Evolutionary conservation across 2,888 invertebrate genomes (phyloP), one percentile per base, ranked within the genome.

Genomic region (Macrosiphum euphorbiae): DNA sequence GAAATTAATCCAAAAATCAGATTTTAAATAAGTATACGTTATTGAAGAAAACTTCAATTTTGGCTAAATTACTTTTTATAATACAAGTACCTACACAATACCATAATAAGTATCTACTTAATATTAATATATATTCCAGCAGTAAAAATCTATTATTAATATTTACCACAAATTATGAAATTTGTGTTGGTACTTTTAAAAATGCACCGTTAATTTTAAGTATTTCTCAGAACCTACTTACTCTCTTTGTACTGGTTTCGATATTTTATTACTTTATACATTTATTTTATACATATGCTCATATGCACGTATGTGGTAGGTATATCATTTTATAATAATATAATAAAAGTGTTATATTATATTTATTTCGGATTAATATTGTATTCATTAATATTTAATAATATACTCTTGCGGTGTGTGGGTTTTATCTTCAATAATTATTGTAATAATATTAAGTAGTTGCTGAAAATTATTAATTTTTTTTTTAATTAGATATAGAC

Each of bases 401-500:
- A 61, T 89, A 78, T 90, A 84, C 28, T 67, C 8, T 92, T 88
- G 92, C n/a, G n/a, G n/a, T 87, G 41, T 61, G 11, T 67, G 11
- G 92, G 52, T 92, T 92, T 88, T 67, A 50, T 92, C 88, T 8
- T 88, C 91, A 91, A 91, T 86, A 87, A 87, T 92, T 61, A 11
- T 92, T 28, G 61, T 87, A 35, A 13, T 61, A 61, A 2, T n/a
- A 55, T 26, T 86, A 58, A 87, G 2, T 67, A 5, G 47, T 85
- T 87, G n/a, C 41, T 92, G n/a, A 87, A 91, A n/a, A 67, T 94
- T 94, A 41, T 94, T 87, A 67, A 28, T 61, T 61, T 94, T 50
- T 90, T 78, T 87, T 88, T 78, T 7, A 85, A 28, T n/a, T 44
- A 4, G 26, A 10, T 78, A 84, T n/a, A n/a, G 52, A 44, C n/a